Percentiles rank a stretch among this genome's conserved stretches.
These are phyloP conservation scores for Aphidius colemani DNA, from an alignment of 2,888 invertebrate species.

Conservation along the genomic window DNA sequence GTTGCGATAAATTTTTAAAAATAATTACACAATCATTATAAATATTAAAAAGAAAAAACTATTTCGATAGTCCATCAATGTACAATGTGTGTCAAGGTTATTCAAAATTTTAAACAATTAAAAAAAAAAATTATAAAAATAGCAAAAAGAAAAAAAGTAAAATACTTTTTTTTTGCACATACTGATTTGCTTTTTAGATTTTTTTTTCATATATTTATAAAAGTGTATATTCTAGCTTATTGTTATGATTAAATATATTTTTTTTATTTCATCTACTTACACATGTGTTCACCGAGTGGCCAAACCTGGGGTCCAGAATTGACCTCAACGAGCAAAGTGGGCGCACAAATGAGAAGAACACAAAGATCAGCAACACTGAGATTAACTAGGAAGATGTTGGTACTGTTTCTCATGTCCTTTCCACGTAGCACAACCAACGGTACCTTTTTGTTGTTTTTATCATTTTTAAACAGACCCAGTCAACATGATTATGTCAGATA, in stretches of 20 bases:
- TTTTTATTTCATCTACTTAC: conserved; percentile 70
- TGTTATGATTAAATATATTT: conserved; percentile 13
- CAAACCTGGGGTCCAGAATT: conserved; percentile 90
- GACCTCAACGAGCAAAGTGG: conserved; percentile 91
- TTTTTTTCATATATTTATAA: neutral
- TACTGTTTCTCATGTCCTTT: conserved; percentile 92
- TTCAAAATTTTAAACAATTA: too few relatives aligned
- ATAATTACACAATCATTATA: too few relatives aligned
- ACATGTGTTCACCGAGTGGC: conserved; percentile 90
- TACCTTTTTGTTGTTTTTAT: conserved; percentile 54
- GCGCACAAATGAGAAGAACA: conserved; percentile 89
- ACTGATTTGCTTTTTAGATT: too few relatives aligned
- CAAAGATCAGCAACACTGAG: conserved; percentile 90
- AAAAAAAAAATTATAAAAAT: too few relatives aligned
- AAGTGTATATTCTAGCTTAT: neutral
- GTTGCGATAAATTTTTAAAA: too few relatives aligned
- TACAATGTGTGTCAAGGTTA: too few relatives aligned
- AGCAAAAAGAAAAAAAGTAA: too few relatives aligned
- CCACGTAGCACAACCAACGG: conserved; percentile 90
- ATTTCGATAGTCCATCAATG: too few relatives aligned
- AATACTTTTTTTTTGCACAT: too few relatives aligned
- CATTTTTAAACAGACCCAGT: neutral
- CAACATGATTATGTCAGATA: neutral
- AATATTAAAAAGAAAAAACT: too few relatives aligned
- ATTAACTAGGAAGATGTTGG: conserved; percentile 93